Evolutionary conservation across 2,113 vertebrate species (phyloP).

Genomic region (Xiphorhynchus elegans): DNA sequence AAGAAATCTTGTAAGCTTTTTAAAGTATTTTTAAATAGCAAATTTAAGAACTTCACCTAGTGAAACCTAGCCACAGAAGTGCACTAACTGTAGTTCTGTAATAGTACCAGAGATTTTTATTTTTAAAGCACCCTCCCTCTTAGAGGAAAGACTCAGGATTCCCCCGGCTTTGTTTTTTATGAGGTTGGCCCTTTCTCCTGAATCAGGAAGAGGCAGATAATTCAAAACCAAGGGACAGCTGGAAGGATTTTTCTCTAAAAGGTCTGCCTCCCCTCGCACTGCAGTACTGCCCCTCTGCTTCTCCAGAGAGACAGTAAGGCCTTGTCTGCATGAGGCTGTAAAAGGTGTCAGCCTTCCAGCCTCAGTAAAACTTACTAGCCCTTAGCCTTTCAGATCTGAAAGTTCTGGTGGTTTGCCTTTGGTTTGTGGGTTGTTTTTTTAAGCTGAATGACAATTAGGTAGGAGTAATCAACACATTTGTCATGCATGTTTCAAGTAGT

Average conservation of each 20-base stretch:
- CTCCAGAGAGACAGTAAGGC: background rate
- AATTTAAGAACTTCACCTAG: background rate
- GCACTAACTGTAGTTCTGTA: background rate
- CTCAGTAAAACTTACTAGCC: background rate
- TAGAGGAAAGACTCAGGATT: accelerated
- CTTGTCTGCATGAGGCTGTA: background rate
- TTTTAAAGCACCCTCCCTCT: background rate
- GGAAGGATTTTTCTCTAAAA: background rate
- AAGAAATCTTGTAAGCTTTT: background rate
- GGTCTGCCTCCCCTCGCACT: accelerated
- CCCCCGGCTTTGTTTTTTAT: background rate
- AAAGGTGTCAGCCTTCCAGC: background rate
- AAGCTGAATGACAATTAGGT: background rate
- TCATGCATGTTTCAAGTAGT: background rate
- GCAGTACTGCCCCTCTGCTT: background rate
- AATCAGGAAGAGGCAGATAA: background rate
- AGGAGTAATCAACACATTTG: background rate
- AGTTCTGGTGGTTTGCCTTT: background rate
- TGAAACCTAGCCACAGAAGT: background rate
- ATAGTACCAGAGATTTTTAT: background rate
- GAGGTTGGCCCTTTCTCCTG: background rate
- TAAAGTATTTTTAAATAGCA: background rate
- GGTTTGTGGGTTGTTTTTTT: background rate
- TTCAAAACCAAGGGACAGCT: background rate
- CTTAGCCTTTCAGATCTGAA: background rate